Conservation (phyloP, 2,888 invertebrate species). For the Sipunculus nudus region DNA sequence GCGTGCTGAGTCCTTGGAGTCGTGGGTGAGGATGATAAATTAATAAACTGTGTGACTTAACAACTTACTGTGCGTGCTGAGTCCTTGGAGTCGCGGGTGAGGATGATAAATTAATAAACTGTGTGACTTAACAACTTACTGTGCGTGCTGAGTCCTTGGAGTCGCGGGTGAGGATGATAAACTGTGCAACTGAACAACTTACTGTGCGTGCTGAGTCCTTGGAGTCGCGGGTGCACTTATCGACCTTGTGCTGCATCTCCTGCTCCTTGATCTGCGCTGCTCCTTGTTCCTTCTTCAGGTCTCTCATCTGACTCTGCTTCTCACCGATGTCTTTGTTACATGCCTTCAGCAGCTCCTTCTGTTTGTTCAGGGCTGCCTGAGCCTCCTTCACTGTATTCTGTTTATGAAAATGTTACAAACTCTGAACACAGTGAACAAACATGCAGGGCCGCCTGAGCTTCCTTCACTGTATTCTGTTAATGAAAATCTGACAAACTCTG, state of each 20-base stretch:
- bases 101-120: no score
- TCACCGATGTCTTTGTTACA: conserved; percentile 61
- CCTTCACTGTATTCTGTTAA: not conserved
- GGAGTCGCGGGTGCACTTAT: conserved; percentile 70
- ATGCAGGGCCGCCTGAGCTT: not conserved
- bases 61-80: no score
- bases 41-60: no score
- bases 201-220: conserved; percentile 74
- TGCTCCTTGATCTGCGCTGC: conserved; percentile 64
- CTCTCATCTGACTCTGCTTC: conserved; percentile 49
- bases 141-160: no score
- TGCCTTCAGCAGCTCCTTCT: conserved; percentile 58
- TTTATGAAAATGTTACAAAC: not conserved
- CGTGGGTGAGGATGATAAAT: no score
- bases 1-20: no score
- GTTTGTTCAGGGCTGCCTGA: conserved; percentile 57
- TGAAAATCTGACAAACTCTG: no score
- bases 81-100: no score
- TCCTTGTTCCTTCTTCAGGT: conserved; percentile 54
- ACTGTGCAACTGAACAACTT: no score
- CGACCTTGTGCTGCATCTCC: conserved; percentile 66
- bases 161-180: no score
- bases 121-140: no score
- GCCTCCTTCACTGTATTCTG: conserved; percentile 57
- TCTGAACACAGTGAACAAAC: not conserved